phyloP scores from a whole-genome alignment of 2,888 invertebrate genomes.

The Aspidiotus rigidus region DNA sequence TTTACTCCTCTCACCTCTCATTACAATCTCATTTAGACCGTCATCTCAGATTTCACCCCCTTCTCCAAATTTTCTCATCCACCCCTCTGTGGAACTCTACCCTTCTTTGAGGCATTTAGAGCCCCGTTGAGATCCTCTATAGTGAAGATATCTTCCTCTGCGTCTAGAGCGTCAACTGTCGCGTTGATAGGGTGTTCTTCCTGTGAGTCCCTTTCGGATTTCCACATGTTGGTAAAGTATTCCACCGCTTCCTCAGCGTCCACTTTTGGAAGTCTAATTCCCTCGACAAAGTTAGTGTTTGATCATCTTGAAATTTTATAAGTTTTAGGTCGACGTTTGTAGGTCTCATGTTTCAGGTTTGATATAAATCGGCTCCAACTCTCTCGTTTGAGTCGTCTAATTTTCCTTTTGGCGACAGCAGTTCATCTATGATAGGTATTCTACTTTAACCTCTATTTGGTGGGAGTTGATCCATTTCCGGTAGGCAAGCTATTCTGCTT shows the following conservation, averaged over 20 bases:
- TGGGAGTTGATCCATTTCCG: neutral
- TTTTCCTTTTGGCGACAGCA: neutral
- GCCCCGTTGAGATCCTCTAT: too few species aligned
- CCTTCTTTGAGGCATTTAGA: too few species aligned
- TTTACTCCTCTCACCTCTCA: too few species aligned
- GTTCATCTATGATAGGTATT: neutral
- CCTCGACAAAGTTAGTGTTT: neutral
- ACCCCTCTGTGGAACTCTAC: too few species aligned
- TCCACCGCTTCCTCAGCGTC: neutral
- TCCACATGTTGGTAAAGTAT: too few species aligned
- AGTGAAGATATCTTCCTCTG: too few species aligned
- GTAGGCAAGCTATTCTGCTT: neutral
- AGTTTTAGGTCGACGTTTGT: neutral
- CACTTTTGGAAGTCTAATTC: neutral
- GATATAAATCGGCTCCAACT: neutral
- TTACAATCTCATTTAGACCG: too few species aligned
- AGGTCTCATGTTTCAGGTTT: neutral
- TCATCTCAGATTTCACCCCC: too few species aligned
- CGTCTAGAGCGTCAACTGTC: too few species aligned
- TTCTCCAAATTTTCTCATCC: too few species aligned
- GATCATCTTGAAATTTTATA: neutral
- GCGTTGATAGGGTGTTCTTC: too few species aligned
- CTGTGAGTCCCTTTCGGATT: too few species aligned
- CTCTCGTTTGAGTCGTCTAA: neutral
- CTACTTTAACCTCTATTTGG: neutral